A percentile compares a stretch with the other conserved stretches of the same genome.
phyloP scores from a whole-genome alignment of 2,888 invertebrate species.

The Folsomia manolachei region DNA sequence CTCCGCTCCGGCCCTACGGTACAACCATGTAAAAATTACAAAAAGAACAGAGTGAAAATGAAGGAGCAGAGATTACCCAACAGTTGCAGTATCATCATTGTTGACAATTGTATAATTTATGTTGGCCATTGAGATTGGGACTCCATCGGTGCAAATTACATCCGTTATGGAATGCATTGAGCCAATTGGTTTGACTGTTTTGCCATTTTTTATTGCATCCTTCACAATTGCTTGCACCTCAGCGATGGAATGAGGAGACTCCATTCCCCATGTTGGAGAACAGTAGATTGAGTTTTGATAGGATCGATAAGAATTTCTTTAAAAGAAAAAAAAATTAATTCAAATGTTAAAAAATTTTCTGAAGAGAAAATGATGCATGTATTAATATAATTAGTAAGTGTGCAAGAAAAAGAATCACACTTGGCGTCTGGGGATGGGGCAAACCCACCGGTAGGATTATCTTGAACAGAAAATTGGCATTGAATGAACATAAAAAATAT shows the following conservation, averaged over 20 bases:
- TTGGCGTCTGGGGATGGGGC: too few relatives aligned
- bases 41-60: too few relatives aligned
- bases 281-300: slow-evolving; percentile 38
- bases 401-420: too few relatives aligned
- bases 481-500: too few relatives aligned
- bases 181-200: slow-evolving; percentile 33
- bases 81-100: slow-evolving; percentile 19
- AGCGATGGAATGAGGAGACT: slow-evolving; percentile 13
- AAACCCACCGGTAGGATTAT: too few relatives aligned
- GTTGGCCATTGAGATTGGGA: slow-evolving; percentile 24
- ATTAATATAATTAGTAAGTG: too few relatives aligned
- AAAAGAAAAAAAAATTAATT: neutral
- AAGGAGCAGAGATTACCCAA: slow-evolving; percentile 25
- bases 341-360: too few relatives aligned
- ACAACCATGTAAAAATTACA: too few relatives aligned
- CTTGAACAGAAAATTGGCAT: too few relatives aligned
- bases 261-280: slow-evolving; percentile 22
- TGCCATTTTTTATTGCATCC: slow-evolving; percentile 22
- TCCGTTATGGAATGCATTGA: slow-evolving; percentile 36
- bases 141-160: slow-evolving; percentile 36
- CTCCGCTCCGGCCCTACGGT: slow-evolving; percentile 27
- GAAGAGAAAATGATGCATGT: too few relatives aligned
- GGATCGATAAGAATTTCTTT: slow-evolving; percentile 56
- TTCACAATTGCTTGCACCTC: slow-evolving; percentile 29
- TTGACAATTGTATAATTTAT: slow-evolving; percentile 25